Conservation (phyloP, 1,140 invertebrate species). For the Drosophila subobscura region DNA sequence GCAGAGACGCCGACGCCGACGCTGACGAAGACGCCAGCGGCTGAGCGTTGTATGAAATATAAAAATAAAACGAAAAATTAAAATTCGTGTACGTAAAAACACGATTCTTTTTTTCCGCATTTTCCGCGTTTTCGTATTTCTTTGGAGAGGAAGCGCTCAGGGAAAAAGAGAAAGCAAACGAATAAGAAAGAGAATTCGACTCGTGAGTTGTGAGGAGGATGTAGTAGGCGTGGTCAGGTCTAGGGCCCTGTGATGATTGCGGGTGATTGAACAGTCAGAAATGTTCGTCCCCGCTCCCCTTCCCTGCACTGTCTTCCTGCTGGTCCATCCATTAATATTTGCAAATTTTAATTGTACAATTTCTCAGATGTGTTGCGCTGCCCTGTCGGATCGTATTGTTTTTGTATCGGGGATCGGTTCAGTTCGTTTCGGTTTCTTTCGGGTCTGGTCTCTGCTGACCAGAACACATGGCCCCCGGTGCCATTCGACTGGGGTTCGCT, state of each 20-base stretch:
- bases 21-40: not conserved
- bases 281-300: too few species aligned
- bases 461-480: conserved; percentile 70
- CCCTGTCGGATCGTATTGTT: conserved; percentile 1
- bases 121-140: conserved; percentile 2
- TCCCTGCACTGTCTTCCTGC: too few species aligned
- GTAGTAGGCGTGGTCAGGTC: too few species aligned
- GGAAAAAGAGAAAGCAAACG: not conserved
- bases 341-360: conserved; percentile 46
- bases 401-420: not conserved
- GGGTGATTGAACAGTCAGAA: conserved; percentile 43
- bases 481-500: conserved; percentile 31
- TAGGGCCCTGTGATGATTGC: conserved; percentile 7
- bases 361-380: conserved; percentile 6
- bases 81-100: conserved; percentile 38
- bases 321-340: conserved; percentile 11
- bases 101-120: conserved; percentile 9
- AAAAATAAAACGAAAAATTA: conserved; percentile 59
- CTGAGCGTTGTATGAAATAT: conserved; percentile 38
- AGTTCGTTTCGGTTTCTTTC: conserved; percentile 12
- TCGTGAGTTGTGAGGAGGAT: too few species aligned
- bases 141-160: not conserved
- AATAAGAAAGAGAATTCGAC: not conserved
- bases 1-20: not conserved
- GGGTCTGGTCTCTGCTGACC: conserved; percentile 14